Conservation (phyloP, 2,113 vertebrate genomes). For the Pollachius pollachius region DNA sequence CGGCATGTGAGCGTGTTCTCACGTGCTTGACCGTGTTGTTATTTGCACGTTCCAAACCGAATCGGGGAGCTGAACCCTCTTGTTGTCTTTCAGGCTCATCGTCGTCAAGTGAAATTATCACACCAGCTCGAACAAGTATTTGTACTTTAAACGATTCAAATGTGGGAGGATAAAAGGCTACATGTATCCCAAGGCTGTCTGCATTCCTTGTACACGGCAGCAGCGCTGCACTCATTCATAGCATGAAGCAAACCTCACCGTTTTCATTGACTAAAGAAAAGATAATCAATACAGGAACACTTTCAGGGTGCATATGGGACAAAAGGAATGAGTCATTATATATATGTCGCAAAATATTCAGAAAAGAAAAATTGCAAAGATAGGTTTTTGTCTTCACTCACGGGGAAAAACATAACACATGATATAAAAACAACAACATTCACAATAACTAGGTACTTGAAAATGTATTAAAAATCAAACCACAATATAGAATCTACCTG, state of each 20-base stretch:
- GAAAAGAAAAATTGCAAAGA: conserved; percentile 37
- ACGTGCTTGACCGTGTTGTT: conserved; percentile 13
- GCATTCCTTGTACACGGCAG: conserved; percentile 14
- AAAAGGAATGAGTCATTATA: conserved; percentile 35
- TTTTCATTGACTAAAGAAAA: conserved; percentile 9
- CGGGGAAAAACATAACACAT: conserved; percentile 52
- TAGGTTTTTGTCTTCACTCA: conserved; percentile 51
- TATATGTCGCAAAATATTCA: conserved; percentile 11
- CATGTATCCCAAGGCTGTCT: conserved; percentile 19
- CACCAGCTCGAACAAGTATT: conserved; percentile 17
- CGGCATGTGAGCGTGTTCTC: conserved; percentile 12
- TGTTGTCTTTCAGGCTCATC: too few relatives aligned
- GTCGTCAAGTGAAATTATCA: too few relatives aligned
- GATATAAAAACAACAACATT: conserved; percentile 60
- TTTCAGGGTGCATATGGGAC: conserved; percentile 24
- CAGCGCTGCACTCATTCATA: conserved; percentile 23
- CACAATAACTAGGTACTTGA: conserved; percentile 71
- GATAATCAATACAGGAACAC: conserved; percentile 2
- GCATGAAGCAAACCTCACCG: neutral
- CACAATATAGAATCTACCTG: conserved; percentile 7
- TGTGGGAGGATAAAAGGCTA: conserved; percentile 1
- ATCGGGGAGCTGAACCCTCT: too few relatives aligned
- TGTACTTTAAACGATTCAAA: conserved; percentile 33
- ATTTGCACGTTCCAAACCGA: conserved; percentile 4
- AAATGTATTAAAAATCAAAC: conserved; percentile 54